Conservation (phyloP, 2,113 vertebrate genomes). For the Mellivora capensis region DNA sequence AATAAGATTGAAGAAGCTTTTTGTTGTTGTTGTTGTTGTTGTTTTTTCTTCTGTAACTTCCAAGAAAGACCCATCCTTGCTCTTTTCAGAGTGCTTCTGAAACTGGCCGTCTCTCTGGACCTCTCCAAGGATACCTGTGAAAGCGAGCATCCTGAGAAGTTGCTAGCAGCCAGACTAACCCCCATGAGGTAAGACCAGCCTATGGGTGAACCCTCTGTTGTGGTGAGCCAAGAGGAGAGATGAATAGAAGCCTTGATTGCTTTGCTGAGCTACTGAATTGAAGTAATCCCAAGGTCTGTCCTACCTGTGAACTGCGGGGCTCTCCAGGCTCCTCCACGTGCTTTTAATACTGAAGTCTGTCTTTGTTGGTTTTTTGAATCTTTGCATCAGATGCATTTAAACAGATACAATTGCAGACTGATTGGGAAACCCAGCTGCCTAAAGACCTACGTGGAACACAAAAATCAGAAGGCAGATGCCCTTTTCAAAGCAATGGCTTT, state of each 20-base stretch:
- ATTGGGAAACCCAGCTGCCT: neutral
- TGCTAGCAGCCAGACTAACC: neutral
- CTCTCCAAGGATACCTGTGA: neutral
- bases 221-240: neutral
- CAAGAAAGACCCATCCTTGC: neutral
- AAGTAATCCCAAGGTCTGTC: neutral
- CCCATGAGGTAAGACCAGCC: neutral
- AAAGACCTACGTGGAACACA: neutral
- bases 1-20: neutral
- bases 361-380: neutral
- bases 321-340: neutral
- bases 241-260: neutral
- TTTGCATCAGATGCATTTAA: neutral
- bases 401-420: neutral
- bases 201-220: no score
- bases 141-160: neutral
- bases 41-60: neutral
- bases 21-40: neutral
- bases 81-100: neutral
- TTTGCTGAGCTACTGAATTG: neutral
- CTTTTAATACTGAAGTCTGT: neutral
- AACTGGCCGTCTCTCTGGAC: neutral
- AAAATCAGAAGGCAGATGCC: neutral
- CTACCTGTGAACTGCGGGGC: neutral
- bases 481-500: neutral